phyloP scores from a whole-genome alignment of 2,888 invertebrate genomes.

The Andrena flavipes region DNA sequence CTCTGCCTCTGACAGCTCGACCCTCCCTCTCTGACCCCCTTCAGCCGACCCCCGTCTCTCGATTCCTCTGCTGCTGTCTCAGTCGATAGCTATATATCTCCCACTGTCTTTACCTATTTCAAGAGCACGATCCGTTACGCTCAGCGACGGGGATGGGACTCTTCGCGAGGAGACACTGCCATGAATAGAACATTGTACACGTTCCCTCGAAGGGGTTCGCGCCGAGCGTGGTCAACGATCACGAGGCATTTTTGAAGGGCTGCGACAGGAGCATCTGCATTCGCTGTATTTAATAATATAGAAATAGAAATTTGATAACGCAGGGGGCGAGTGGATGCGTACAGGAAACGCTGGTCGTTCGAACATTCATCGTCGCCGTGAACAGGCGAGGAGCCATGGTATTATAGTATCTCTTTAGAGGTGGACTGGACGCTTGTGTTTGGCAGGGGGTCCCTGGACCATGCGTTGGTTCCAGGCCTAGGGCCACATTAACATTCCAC shows the following conservation, averaged over 20 bases:
- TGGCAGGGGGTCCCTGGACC: slow-evolving; percentile 79
- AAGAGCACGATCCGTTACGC: slow-evolving; percentile 39
- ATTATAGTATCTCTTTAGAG: slow-evolving; percentile 68
- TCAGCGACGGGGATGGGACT: background rate
- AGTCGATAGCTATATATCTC: slow-evolving; percentile 58
- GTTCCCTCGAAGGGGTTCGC: background rate
- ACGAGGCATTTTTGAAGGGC: background rate
- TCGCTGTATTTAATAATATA: background rate
- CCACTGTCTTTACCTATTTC: slow-evolving; percentile 60
- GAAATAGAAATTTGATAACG: slow-evolving; percentile 8
- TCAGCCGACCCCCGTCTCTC: slow-evolving; percentile 48
- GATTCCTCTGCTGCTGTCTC: slow-evolving; percentile 61
- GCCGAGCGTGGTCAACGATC: background rate
- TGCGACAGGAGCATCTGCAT: background rate
- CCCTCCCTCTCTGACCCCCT: slow-evolving; percentile 73
- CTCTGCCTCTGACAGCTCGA: slow-evolving; percentile 84
- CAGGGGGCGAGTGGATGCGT: slow-evolving; percentile 9
- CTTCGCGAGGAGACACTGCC: background rate
- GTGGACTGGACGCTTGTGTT: slow-evolving; percentile 72
- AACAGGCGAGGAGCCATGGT: slow-evolving; percentile 61
- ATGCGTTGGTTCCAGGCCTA: slow-evolving; percentile 71
- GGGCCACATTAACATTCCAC: slow-evolving; percentile 82
- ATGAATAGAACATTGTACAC: background rate
- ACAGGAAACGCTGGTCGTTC: slow-evolving; percentile 48
- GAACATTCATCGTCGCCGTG: slow-evolving; percentile 21